Conservation (phyloP, 2,113 vertebrate species). For the Serilophus lunatus region DNA sequence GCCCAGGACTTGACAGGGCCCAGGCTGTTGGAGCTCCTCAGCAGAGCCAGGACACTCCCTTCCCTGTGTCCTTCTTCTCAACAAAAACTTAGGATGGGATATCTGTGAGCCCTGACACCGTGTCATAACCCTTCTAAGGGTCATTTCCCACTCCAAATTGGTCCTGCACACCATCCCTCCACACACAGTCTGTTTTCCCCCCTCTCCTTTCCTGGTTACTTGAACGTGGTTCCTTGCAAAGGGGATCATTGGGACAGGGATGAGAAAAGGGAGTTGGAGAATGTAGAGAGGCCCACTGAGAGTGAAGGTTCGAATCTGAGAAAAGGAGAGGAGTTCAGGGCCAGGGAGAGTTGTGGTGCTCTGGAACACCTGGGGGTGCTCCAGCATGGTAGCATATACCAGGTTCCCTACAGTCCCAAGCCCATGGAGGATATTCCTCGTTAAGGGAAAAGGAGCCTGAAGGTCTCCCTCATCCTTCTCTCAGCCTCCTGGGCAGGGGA, state of each 20-base stretch:
- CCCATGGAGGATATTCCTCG: not conserved
- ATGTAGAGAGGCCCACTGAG: not conserved
- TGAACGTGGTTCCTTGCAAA: not conserved
- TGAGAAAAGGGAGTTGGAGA: not conserved
- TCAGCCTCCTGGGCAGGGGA: too few species aligned
- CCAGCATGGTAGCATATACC: not conserved
- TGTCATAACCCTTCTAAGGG: too few species aligned
- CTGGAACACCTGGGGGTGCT: not conserved
- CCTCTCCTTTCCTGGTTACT: not conserved
- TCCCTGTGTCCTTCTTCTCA: too few species aligned
- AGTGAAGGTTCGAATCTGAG: not conserved
- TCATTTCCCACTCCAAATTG: not conserved
- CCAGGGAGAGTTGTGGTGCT: not conserved
- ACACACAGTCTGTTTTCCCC: not conserved
- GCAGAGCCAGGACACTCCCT: too few species aligned
- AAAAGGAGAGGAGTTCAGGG: not conserved
- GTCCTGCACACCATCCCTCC: not conserved
- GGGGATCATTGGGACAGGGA: too few species aligned
- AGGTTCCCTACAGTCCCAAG: not conserved
- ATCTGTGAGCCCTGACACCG: too few species aligned
- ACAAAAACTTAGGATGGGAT: too few species aligned
- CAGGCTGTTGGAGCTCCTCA: too few species aligned
- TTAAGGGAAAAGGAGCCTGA: not conserved
- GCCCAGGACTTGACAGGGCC: too few species aligned
- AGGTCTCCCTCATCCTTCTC: not conserved